Percentiles rank a stretch among this genome's conserved stretches.
phyloP scores from a whole-genome alignment of 2,113 vertebrate genomes.

The Chaetops frenatus region DNA sequence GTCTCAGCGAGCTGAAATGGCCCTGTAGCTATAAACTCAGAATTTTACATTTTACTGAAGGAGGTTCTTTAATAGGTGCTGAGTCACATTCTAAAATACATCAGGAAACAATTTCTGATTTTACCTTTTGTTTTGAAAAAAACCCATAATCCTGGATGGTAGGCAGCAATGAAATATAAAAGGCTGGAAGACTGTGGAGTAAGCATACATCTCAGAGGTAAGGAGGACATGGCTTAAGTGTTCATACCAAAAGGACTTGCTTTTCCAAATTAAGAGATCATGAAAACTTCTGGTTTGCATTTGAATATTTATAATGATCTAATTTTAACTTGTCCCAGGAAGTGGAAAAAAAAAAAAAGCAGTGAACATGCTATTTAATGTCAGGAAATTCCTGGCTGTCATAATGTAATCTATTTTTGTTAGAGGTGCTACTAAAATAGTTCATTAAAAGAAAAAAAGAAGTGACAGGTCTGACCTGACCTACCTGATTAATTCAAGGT shows the following conservation, averaged over 20 bases:
- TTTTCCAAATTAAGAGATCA: background rate
- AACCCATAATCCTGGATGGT: background rate
- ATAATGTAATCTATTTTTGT: background rate
- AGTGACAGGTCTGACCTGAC: background rate
- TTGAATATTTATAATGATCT: background rate
- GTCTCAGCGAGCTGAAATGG: constrained; percentile 1
- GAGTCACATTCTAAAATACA: background rate
- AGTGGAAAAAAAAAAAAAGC: background rate
- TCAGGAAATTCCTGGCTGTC: background rate
- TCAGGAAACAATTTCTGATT: background rate
- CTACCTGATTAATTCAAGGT: background rate
- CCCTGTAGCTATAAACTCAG: background rate
- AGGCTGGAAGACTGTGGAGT: constrained; percentile 19
- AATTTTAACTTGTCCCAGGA: background rate
- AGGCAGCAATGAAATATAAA: constrained; percentile 30
- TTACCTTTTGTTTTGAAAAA: background rate
- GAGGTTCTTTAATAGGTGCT: background rate
- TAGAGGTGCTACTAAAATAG: background rate
- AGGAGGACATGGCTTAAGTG: background rate
- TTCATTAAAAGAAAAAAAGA: background rate
- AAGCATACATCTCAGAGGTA: constrained; percentile 11
- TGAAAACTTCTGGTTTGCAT: background rate
- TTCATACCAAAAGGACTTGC: background rate
- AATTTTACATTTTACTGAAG: background rate
- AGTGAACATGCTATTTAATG: background rate